Conservation (phyloP, 2,113 vertebrate genomes). For the Coptodon rendalli region DNA sequence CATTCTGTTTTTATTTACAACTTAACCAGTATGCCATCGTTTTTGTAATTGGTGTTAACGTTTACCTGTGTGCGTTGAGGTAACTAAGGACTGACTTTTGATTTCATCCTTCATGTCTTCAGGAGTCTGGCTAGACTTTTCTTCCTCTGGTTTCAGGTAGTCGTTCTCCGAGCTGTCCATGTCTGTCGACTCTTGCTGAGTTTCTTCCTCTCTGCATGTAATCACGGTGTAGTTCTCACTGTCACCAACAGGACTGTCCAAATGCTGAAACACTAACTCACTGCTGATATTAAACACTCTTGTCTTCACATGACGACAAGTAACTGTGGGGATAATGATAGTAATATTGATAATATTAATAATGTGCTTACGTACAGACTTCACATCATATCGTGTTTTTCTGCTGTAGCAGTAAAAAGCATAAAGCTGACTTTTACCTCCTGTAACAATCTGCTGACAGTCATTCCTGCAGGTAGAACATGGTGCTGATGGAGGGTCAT, state of each 20-base stretch:
- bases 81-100: not conserved
- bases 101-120: accelerated
- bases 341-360: not conserved
- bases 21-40: accelerated
- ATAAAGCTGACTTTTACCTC: not conserved
- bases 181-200: not conserved
- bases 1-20: not conserved
- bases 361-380: not conserved
- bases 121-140: accelerated
- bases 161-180: not conserved
- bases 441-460: not conserved
- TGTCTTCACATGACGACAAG: not conserved
- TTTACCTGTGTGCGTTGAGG: not conserved
- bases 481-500: not conserved
- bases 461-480: not conserved
- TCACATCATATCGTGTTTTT: not conserved
- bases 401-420: not conserved
- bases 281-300: not conserved
- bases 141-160: accelerated
- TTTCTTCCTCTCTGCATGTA: not conserved
- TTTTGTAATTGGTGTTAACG: not conserved
- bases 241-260: not conserved
- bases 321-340: not conserved
- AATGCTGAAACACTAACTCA: not conserved
- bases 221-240: not conserved